Evolutionary conservation across 2,797 vertebrate species (phyloP), one percentile per base, ranked within the genome.

Genomic region (Schizothorax lantsangensis): DNA sequence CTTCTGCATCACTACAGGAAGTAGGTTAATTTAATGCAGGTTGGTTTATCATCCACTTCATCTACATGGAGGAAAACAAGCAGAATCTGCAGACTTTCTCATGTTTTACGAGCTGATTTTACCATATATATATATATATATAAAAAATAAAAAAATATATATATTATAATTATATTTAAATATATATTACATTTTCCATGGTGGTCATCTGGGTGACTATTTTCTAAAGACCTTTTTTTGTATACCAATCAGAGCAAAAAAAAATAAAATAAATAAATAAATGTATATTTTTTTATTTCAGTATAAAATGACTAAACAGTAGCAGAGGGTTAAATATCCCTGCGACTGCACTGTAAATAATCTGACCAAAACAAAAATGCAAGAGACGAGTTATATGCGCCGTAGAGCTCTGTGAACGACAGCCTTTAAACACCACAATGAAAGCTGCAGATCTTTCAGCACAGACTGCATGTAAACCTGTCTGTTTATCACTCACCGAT

Each of bases 21-120:
- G 45, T 69, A 15, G 73, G 83, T 40, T 69, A 78, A 84, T 84
- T 2, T 5, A 59, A 78, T 68, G 45, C 62, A 21, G 73, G 6
- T 33, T 15, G 26, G 7, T 49, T 33, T 26, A 12, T n/a, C 15
- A 15, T 47, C 8, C 36, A 15, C 23, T 75, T 9, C 43, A 30
- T 45, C 79, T 45, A 4, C 80, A 19, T 11, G 17, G 17, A 21
- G 26, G 1, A 2, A 54, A 77, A 77, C 30, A 19, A 6, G 7
- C 38, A 43, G 23, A 62, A 59, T 62, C 54, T 79, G 78, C 23
- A 79, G 21, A 43, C 49, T 12, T 36, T 33, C 19, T 12, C 5
- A 19, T 54, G 17, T 7, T 23, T 52, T 33, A 75, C 21, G 26
- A 33, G 73, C 71, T 73, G 4, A 47, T 73, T 26, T 72, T 45